phyloP scores from a whole-genome alignment of 1,140 invertebrate species.

The Argopecten irradians region DNA sequence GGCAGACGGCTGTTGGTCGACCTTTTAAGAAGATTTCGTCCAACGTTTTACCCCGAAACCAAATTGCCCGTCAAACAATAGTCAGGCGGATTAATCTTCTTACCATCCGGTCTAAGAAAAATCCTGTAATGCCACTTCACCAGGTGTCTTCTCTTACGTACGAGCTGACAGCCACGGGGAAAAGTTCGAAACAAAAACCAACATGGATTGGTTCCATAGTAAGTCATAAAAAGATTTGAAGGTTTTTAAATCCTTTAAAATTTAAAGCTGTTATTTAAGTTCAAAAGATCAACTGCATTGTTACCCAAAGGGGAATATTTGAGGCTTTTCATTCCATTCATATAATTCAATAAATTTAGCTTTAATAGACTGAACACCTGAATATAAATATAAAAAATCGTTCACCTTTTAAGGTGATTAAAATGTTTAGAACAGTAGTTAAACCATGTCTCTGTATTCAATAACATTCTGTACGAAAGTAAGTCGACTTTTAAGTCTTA shows the following conservation, averaged over 20 bases:
- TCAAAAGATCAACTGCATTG: neutral
- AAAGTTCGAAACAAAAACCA: neutral
- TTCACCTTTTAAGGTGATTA: constrained; percentile 15
- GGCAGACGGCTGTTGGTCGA: constrained; percentile 13
- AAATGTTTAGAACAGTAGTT: neutral
- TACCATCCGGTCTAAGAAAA: neutral
- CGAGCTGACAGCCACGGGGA: constrained; percentile 13
- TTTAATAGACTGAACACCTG: neutral
- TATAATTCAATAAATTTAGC: neutral
- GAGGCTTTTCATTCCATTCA: constrained; percentile 21
- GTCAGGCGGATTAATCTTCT: neutral
- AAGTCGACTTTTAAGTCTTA: neutral
- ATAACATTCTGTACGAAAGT: neutral
- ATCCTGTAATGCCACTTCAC: constrained; percentile 20
- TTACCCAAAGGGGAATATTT: constrained; percentile 15
- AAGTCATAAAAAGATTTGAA: constrained; percentile 23
- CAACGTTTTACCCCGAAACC: neutral
- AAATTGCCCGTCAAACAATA: neutral
- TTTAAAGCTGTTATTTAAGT: constrained; percentile 23
- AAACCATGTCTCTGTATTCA: neutral
- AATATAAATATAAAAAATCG: constrained; percentile 13
- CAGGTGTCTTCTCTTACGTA: constrained; percentile 3
- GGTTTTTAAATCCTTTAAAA: constrained; percentile 19
- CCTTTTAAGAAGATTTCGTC: constrained; percentile 2
- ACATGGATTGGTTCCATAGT: neutral